These are phyloP conservation scores for Agonopterix alstromeriana DNA, from an alignment of 2,888 invertebrate genomes.

Conservation along the genomic window DNA sequence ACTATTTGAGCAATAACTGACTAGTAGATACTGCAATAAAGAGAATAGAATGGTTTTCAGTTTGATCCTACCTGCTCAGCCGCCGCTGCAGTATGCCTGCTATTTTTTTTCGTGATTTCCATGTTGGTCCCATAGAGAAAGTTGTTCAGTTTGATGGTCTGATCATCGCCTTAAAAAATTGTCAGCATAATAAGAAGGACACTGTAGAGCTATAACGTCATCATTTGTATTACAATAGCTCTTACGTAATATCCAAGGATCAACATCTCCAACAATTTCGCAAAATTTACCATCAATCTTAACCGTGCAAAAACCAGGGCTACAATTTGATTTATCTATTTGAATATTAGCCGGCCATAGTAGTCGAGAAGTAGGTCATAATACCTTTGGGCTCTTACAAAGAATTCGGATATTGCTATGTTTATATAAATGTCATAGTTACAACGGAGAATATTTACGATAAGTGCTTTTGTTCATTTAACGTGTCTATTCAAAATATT, in stretches of 20 bases:
- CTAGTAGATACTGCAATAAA: no score
- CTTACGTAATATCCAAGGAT: constrained; percentile 38
- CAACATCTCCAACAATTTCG: constrained; percentile 43
- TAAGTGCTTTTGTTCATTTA: constrained; percentile 11
- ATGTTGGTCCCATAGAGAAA: no score
- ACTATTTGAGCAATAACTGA: no score
- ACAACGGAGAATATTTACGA: constrained; percentile 16
- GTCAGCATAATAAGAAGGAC: no score
- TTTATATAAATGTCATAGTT: constrained; percentile 13
- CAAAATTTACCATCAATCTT: constrained; percentile 59
- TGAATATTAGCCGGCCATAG: constrained; percentile 53
- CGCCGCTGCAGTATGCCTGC: no score
- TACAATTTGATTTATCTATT: constrained; percentile 60
- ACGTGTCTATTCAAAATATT: no score
- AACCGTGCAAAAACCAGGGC: constrained; percentile 46
- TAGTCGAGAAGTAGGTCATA: constrained; percentile 27
- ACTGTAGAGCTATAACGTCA: constrained; percentile 17
- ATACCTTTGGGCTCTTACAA: neutral
- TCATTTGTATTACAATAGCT: constrained; percentile 43
- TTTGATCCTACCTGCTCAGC: no score
- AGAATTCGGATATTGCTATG: constrained; percentile 1
- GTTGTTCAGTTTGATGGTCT: no score
- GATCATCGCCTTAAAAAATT: no score
- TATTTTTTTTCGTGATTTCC: no score
- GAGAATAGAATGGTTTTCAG: no score